These are phyloP conservation scores for Hycleus phaleratus DNA, from an alignment of 1,140 invertebrate genomes.

Conservation along the genomic window DNA sequence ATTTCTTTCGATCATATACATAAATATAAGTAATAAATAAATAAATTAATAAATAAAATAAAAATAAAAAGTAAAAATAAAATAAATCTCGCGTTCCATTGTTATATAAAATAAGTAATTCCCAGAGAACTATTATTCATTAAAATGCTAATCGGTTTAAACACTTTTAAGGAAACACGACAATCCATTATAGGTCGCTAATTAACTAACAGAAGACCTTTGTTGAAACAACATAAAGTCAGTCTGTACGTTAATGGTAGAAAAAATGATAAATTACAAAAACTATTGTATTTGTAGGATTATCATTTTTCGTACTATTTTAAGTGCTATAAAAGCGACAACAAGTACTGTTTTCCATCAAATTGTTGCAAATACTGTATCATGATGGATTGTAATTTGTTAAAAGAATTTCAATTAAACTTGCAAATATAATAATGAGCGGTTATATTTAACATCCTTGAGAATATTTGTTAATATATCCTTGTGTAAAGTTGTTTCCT, in stretches of 20 bases:
- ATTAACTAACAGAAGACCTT: conserved; percentile 11
- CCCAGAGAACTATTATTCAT: conserved; percentile 21
- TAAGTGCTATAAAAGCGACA: conserved; percentile 23
- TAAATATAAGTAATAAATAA: conserved; percentile 22
- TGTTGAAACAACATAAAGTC: conserved; percentile 8
- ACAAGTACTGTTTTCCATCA: conserved; percentile 34
- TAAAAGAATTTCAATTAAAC: conserved; percentile 41
- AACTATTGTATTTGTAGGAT: not conserved
- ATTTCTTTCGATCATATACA: conserved; percentile 33
- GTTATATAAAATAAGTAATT: conserved; percentile 29
- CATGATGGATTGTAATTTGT: conserved; percentile 42
- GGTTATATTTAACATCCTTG: not conserved
- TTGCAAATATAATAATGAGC: conserved; percentile 9
- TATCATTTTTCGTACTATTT: conserved; percentile 15
- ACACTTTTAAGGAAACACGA: conserved; percentile 22
- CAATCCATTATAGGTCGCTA: conserved; percentile 29
- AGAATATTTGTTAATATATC: not conserved
- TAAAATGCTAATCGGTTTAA: conserved; percentile 25
- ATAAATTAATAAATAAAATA: not conserved
- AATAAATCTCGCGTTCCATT: conserved; percentile 28
- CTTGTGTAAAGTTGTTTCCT: too few relatives aligned
- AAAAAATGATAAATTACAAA: not conserved
- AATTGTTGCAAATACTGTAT: conserved; percentile 39
- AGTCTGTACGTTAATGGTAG: conserved; percentile 14
- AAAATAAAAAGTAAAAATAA: too few relatives aligned